Evolutionary conservation across 2,113 vertebrate species (phyloP).

Genomic region (Notechis scutatus): DNA sequence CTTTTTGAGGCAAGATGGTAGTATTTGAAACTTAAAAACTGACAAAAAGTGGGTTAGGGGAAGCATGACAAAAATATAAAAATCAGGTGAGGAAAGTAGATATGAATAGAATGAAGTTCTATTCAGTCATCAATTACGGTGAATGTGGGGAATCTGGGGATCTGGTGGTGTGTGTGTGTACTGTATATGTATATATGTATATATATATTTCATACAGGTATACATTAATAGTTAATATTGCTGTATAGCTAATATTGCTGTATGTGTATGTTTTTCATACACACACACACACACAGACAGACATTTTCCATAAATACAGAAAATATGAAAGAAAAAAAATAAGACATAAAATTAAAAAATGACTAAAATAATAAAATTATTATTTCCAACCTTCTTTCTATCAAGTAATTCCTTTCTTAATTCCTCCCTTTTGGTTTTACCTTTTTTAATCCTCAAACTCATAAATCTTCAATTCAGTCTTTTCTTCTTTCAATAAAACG

Average conservation of each 20-base stretch:
- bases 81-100: background rate
- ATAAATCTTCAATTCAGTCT: background rate
- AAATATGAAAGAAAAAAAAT: background rate
- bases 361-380: background rate
- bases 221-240: background rate
- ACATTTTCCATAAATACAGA: background rate
- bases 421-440: background rate
- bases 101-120: background rate
- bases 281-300: background rate
- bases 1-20: background rate
- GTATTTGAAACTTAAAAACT: background rate
- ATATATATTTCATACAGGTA: background rate
- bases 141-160: too few species aligned
- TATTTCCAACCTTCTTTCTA: background rate
- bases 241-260: background rate
- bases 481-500: background rate
- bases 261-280: background rate
- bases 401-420: background rate
- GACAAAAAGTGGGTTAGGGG: background rate
- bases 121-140: too few species aligned
- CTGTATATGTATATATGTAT: too few species aligned
- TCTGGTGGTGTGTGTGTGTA: too few species aligned
- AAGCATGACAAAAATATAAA: background rate
- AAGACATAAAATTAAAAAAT: background rate
- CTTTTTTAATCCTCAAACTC: background rate